Percentiles rank a stretch among this genome's conserved stretches.
phyloP scores from a whole-genome alignment of 2,888 invertebrate species.

The Drosophila mercatorum region DNA sequence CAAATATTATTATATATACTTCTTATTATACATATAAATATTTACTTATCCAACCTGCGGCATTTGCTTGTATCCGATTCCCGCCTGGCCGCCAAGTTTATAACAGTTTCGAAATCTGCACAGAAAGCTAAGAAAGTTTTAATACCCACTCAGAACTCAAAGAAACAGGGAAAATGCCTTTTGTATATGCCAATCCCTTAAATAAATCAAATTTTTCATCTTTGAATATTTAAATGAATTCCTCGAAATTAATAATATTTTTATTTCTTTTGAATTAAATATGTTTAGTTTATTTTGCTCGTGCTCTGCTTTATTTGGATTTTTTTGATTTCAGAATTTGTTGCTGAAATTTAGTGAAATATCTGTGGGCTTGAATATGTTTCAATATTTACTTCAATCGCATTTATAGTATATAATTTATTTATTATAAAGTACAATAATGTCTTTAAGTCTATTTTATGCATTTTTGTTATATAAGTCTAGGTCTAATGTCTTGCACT shows the following conservation, averaged over 20 bases:
- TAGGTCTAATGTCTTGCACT: not conserved
- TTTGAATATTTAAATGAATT: not conserved
- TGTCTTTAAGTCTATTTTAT: not conserved
- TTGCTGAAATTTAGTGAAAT: not conserved
- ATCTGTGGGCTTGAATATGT: not conserved
- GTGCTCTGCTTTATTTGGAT: not conserved
- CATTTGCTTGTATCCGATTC: slow-evolving; percentile 19
- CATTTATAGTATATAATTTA: not conserved
- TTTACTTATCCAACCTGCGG: slow-evolving; percentile 26
- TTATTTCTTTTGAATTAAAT: not conserved
- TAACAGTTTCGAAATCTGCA: slow-evolving; percentile 6
- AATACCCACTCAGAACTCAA: slow-evolving; percentile 2
- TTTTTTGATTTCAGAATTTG: not conserved
- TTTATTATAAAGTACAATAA: not conserved
- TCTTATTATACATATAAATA: slow-evolving; percentile 8
- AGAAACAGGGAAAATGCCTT: not conserved
- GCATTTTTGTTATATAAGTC: not conserved
- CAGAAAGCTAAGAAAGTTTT: slow-evolving; percentile 24
- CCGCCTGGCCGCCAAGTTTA: slow-evolving; percentile 10
- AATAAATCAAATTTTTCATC: not conserved
- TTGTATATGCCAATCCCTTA: not conserved
- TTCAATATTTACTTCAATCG: not conserved
- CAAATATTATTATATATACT: slow-evolving; percentile 30
- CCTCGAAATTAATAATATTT: not conserved
- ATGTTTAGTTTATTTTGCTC: not conserved